Evolutionary conservation across 1,140 invertebrate genomes (phyloP), one percentile per base, ranked within the genome.

Genomic region (Thalassaphorura encarpata): DNA sequence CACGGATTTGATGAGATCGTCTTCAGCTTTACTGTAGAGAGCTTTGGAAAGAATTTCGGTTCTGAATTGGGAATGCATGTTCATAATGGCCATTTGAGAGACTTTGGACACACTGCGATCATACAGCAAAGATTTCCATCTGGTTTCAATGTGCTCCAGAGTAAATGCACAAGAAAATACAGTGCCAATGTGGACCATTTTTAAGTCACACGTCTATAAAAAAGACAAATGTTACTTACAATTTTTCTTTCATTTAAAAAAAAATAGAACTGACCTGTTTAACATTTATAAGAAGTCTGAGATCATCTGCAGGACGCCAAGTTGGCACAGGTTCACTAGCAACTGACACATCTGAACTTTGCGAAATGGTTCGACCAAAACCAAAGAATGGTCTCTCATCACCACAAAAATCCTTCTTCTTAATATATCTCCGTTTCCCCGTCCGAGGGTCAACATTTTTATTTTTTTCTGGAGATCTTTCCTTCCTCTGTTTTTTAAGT

Each of bases 91-190:
- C 58, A 85, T 82, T 6, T 94, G 82, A 23, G 92, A 89, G 40
- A 95, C 80, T 62, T 89, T 79, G 13, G 83, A 90, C 33, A 90
- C 82, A 40, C 84, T 80, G 41, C 87, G 83, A 72, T 98, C 91
- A 71, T 97, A 97, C 2, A 98, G 73, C 43, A 99, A 69, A 11
- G 89, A 86, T 75, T 94, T 94, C 94, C 94, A 98, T 54, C 95
- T 79, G 56, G 92, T 87, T 68, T 96, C 89, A 26, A 98, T 81
- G 71, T 99, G 93, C 70, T 87, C 83, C 15, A 96, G 71, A 0
- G 90, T 93, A 69, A 97, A 98, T 60, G 87, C 83, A 69, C 91
- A 95, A 0, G 93, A 94, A 75, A 99, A 98, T 70, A 95, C 97
- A 3, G 93, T 84, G 23, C 91, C 90, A 60, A 86, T 75, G 69